Evolutionary conservation across 2,888 invertebrate genomes (phyloP).

Genomic region (Drosophila kanekoi): DNA sequence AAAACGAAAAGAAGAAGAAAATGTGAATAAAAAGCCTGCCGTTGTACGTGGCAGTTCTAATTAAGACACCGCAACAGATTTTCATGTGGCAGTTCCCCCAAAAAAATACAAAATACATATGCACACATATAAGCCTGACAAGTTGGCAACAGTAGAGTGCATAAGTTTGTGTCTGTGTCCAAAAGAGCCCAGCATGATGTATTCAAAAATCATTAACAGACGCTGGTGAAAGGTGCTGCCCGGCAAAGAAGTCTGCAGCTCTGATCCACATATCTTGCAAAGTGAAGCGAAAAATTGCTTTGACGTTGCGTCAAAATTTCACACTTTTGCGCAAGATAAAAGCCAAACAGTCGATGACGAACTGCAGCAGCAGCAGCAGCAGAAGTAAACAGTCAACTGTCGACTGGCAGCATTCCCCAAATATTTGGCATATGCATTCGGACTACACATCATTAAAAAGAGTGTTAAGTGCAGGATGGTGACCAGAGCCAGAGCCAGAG

Average conservation of each 20-base stretch:
- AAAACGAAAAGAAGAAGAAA: neutral
- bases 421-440: conserved; percentile 67
- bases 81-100: conserved; percentile 25
- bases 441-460: conserved; percentile 70
- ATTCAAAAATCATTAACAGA: conserved; percentile 72
- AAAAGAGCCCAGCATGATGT: conserved; percentile 69
- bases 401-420: conserved; percentile 62
- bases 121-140: conserved; percentile 24
- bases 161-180: conserved; percentile 34
- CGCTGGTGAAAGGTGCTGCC: conserved; percentile 67
- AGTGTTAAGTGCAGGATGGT: conserved; percentile 53
- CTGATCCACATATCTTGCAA: conserved; percentile 72
- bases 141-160: conserved; percentile 44
- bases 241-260: conserved; percentile 7
- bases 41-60: conserved; percentile 59
- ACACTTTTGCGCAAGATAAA: conserved; percentile 73
- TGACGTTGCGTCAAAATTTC: conserved; percentile 79
- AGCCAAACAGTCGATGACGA: conserved; percentile 49
- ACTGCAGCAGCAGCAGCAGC: conserved; percentile 22
- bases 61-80: conserved; percentile 64
- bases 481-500: conserved; percentile 3
- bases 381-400: conserved; percentile 1
- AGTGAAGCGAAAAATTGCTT: conserved; percentile 71
- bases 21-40: conserved; percentile 17
- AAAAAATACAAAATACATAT: conserved; percentile 8